phyloP scores from a whole-genome alignment of 2,113 vertebrate genomes.

The Cyrtonyx montezumae region DNA sequence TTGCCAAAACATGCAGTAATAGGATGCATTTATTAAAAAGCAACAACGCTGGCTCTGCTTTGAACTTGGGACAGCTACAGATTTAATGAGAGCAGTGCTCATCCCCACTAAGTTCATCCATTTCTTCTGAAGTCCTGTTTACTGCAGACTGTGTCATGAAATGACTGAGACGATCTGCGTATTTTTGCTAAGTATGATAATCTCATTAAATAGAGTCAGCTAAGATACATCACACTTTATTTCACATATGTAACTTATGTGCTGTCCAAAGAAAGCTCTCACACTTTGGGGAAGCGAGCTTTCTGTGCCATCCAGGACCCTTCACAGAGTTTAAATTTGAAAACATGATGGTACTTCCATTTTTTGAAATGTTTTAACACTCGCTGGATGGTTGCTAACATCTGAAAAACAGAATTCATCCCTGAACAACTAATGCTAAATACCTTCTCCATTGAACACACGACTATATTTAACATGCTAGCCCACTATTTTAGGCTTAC shows the following conservation, averaged over 20 bases:
- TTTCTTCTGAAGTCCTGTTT: not conserved
- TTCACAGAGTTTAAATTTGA: not conserved
- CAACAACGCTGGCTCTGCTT: not conserved
- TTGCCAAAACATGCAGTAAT: slow-evolving; percentile 6
- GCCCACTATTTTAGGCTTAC: slow-evolving; percentile 5
- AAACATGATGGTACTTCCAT: not conserved
- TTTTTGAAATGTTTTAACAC: not conserved
- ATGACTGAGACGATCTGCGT: not conserved
- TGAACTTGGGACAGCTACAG: not conserved
- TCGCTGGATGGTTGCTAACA: not conserved
- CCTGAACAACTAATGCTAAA: not conserved
- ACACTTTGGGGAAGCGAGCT: not conserved
- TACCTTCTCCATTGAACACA: not conserved
- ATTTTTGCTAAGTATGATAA: not conserved
- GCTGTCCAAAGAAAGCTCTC: not conserved
- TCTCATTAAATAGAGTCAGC: not conserved
- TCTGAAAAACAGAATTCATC: not conserved
- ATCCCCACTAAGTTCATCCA: not conserved
- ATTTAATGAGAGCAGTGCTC: not conserved
- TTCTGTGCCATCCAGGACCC: not conserved
- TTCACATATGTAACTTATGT: not conserved
- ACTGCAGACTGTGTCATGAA: not conserved
- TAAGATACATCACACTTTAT: not conserved
- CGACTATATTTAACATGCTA: not conserved
- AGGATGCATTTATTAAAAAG: slow-evolving; percentile 7